Evolutionary conservation across 2,888 invertebrate species (phyloP), one percentile per base, ranked within the genome.

Genomic region (Microctonus brassicae): DNA sequence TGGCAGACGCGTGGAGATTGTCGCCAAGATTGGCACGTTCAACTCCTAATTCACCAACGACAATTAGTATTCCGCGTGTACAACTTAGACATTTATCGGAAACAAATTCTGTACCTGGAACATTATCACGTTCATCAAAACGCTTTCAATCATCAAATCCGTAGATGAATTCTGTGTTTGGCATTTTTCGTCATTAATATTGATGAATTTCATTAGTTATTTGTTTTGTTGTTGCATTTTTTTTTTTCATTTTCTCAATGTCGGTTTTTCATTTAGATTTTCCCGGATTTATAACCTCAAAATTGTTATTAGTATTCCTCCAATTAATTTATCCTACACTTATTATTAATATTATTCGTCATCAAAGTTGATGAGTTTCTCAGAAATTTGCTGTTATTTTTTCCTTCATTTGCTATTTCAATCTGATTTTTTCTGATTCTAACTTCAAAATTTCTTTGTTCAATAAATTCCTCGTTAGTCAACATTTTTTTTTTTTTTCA

Each of bases 41-140:
- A 62, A 82, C 81, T 75, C 82, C 86, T 20, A 82, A 79, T 47
- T 83, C 86, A 52, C 83, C 86, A 10, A 81, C 80, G 57, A 80
- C 82, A 7, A 86, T 86, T 70, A 84, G 82, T 64, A 82, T 87
- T 62, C 87, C 87, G 26, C 80, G 87, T 71, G 87, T 83, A 29
- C 81, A 83, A 22, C 77, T 87, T 70, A 83, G 80, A 74, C 77
- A 77, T 69, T 81, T 82, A 69, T 85, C 85, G 4, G 85, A 87
- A 47, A 80, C 82, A 53, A 79, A 79, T 71, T 82, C 83, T 34
- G 72, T 83, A 13, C 82, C 81, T 71, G 81, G 81, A 71, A 83
- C 80, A 74, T 78, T 86, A 60, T 76, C 83, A 36, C 80, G 84
- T 74, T 52, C 70, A 47, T 78, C 83, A 55, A 81, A 80, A 69